phyloP scores from a whole-genome alignment of 2,888 invertebrate species.

The Cephus sareptanus region DNA sequence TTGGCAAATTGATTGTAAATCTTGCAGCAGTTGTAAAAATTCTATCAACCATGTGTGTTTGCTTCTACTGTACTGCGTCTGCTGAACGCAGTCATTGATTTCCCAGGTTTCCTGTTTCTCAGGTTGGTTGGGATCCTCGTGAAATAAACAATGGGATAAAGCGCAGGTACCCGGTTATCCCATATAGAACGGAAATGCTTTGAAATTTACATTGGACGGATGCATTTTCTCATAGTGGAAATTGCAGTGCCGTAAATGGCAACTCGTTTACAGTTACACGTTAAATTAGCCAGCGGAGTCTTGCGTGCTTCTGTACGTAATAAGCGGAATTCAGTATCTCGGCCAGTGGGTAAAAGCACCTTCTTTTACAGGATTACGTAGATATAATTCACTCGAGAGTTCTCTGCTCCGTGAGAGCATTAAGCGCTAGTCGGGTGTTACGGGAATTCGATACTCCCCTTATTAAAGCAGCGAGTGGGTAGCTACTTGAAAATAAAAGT shows the following conservation, averaged over 20 bases:
- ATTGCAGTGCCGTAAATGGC: background rate
- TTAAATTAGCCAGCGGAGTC: background rate
- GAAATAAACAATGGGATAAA: background rate
- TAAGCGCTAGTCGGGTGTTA: background rate
- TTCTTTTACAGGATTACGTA: background rate
- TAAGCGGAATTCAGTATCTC: background rate
- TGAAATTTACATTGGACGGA: background rate
- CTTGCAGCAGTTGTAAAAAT: no score
- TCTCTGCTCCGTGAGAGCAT: background rate
- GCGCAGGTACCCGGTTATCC: background rate
- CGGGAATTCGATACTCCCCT: background rate
- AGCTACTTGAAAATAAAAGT: background rate
- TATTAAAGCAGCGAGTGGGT: background rate
- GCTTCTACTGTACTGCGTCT: no score
- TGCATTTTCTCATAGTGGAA: background rate
- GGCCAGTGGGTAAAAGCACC: background rate
- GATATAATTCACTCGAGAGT: background rate
- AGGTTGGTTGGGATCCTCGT: background rate
- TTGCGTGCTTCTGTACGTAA: background rate
- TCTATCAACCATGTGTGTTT: no score
- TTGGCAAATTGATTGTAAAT: no score
- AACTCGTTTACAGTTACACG: background rate
- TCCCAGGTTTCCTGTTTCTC: background rate
- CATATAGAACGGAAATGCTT: background rate
- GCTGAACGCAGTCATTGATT: background rate